These are phyloP conservation scores for Vireo altiloquus DNA, from an alignment of 2,113 vertebrate genomes.

Conservation along the genomic window DNA sequence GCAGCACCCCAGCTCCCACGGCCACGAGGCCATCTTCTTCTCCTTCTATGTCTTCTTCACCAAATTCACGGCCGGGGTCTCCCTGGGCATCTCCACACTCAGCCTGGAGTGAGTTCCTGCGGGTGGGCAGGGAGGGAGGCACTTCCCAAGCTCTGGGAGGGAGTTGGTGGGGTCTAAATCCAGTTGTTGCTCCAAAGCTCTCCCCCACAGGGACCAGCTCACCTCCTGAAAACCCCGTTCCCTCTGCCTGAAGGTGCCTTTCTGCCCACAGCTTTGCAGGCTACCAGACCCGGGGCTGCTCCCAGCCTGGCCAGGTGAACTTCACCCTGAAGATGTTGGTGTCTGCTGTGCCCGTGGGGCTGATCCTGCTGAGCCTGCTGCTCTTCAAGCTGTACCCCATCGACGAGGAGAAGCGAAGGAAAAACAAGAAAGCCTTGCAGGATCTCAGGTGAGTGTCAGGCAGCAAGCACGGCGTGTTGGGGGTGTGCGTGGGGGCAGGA, in stretches of 20 bases:
- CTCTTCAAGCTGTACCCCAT: constrained; percentile 91
- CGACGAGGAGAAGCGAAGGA: constrained; percentile 78
- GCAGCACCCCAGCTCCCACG: constrained; percentile 77
- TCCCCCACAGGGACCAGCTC: background rate
- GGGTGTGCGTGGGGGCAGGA: background rate
- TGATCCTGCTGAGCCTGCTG: constrained; percentile 85
- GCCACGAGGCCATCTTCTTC: constrained; percentile 93
- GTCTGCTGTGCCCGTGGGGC: constrained; percentile 77
- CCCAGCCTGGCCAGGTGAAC: constrained; percentile 78
- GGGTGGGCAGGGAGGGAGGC: background rate
- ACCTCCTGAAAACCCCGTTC: background rate
- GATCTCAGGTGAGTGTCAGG: constrained; percentile 74
- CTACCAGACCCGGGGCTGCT: constrained; percentile 81
- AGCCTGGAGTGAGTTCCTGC: constrained; percentile 84
- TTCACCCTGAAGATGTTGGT: constrained; percentile 89
- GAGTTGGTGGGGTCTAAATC: background rate
- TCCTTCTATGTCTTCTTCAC: constrained; percentile 97
- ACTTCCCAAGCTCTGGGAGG: background rate
- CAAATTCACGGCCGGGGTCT: constrained; percentile 92
- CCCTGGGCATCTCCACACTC: constrained; percentile 91
- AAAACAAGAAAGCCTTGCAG: constrained; percentile 85
- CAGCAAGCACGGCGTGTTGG: rapidly evolving
- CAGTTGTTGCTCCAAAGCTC: background rate
- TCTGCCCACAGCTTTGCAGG: constrained; percentile 82
- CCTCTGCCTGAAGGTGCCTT: background rate